A percentile compares a stretch with the other conserved stretches of the same genome.
These are phyloP conservation scores for Rhea pennata DNA, from an alignment of 2,113 vertebrate genomes.

Conservation along the genomic window DNA sequence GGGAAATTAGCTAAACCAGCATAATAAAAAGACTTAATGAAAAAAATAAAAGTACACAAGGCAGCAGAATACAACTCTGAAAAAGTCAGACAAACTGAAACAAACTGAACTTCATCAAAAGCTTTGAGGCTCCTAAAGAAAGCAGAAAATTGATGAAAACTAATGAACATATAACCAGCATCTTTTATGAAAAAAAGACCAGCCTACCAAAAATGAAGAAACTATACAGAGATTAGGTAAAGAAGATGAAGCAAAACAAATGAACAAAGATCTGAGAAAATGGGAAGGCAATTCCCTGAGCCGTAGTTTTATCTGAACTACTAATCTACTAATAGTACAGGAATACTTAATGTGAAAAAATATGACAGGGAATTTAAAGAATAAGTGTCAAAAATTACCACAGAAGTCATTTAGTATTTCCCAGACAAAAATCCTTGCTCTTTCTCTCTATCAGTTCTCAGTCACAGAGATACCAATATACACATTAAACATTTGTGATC, in stretches of 20 bases:
- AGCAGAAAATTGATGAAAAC: background rate
- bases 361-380: background rate
- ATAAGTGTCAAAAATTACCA: background rate
- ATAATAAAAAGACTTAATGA: background rate
- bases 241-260: conserved; percentile 53
- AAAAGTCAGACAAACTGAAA: background rate
- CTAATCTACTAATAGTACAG: background rate
- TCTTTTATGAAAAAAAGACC: conserved; percentile 19
- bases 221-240: background rate
- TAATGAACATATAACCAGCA: background rate
- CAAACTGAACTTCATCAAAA: background rate
- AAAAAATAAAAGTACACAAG: background rate
- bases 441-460: background rate
- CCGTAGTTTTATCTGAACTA: background rate
- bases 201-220: conserved; percentile 46
- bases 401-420: background rate
- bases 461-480: background rate
- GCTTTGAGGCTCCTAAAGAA: background rate
- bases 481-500: background rate
- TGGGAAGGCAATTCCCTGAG: background rate
- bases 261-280: conserved; percentile 28
- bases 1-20: background rate
- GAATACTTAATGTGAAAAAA: background rate
- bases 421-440: background rate
- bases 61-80: background rate